A percentile compares a stretch with the other conserved stretches of the same genome.
phyloP scores from a whole-genome alignment of 2,797 vertebrate species.

The Characodon lateralis region DNA sequence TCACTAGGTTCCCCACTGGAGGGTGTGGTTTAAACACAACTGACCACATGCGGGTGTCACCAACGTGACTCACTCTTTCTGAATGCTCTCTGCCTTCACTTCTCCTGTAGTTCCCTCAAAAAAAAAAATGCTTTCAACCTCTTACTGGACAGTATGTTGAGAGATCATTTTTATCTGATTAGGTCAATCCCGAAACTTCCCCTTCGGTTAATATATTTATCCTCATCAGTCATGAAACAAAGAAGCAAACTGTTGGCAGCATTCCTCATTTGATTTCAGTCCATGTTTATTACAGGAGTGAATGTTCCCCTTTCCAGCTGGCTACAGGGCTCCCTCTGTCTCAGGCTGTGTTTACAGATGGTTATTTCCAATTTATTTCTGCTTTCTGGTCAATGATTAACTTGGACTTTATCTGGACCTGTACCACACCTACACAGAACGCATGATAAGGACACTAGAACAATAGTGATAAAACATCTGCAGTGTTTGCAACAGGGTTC shows the following conservation, averaged over 20 bases:
- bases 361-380: constrained; percentile 25
- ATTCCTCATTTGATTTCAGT: neutral
- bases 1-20: constrained; percentile 30
- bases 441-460: constrained; percentile 18
- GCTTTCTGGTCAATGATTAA: constrained; percentile 64
- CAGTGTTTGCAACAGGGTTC: neutral
- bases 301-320: constrained; percentile 8
- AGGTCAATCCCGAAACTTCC: constrained; percentile 31
- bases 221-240: constrained; percentile 17
- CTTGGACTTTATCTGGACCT: constrained; percentile 33
- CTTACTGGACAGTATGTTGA: neutral
- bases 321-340: constrained; percentile 32
- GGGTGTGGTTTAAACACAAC: constrained; percentile 49
- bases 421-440: neutral
- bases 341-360: constrained; percentile 14
- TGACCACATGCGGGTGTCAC: constrained; percentile 56
- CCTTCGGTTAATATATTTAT: constrained; percentile 51
- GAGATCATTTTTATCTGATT: constrained; percentile 24
- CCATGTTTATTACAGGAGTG: neutral
- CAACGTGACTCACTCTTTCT: constrained; percentile 80
- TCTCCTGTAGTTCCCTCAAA: constrained; percentile 21
- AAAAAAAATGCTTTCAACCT: constrained; percentile 37
- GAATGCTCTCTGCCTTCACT: constrained; percentile 27
- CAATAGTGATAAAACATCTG: neutral
- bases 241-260: neutral